Percentiles rank a stretch among this genome's conserved stretches.
Evolutionary conservation across 1,140 invertebrate species (phyloP).

Genomic region (Listronotus oregonensis): DNA sequence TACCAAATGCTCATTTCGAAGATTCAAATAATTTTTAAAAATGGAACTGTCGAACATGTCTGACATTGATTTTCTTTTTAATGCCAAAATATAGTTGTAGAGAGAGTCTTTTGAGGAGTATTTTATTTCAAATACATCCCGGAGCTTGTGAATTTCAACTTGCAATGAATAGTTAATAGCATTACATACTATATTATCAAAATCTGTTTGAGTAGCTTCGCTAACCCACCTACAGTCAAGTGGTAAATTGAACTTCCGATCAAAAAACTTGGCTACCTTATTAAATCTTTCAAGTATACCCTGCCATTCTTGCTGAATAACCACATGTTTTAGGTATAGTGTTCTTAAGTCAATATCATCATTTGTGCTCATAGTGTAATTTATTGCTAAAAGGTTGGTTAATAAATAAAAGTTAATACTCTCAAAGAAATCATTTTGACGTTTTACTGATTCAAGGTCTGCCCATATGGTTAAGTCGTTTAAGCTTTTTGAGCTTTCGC

Average conservation of each 20-base stretch:
- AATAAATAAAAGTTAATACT: slow-evolving; percentile 18
- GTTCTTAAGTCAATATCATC: slow-evolving; percentile 14
- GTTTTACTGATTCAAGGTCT: slow-evolving; percentile 19
- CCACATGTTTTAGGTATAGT: slow-evolving; percentile 1
- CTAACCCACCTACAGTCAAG: slow-evolving; percentile 21
- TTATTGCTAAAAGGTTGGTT: slow-evolving; percentile 19
- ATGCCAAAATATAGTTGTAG: slow-evolving; percentile 13
- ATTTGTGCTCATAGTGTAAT: slow-evolving; percentile 7
- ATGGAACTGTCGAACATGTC: slow-evolving; percentile 13
- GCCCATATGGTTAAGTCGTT: slow-evolving; percentile 23
- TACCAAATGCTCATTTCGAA: slow-evolving; percentile 7
- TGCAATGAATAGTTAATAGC: slow-evolving; percentile 24
- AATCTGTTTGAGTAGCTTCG: neutral
- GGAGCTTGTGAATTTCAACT: slow-evolving; percentile 20
- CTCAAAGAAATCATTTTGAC: slow-evolving; percentile 20
- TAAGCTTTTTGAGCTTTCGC: neutral
- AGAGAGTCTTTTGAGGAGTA: slow-evolving; percentile 14
- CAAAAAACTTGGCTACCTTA: slow-evolving; percentile 15
- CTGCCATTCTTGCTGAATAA: slow-evolving; percentile 5
- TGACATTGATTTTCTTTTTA: slow-evolving; percentile 17
- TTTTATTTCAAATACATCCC: slow-evolving; percentile 19
- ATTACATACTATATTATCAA: slow-evolving; percentile 2
- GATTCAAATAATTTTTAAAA: slow-evolving; percentile 7
- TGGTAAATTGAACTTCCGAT: slow-evolving; percentile 1
- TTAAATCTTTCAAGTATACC: slow-evolving; percentile 12